phyloP scores from a whole-genome alignment of 2,797 vertebrate genomes.

The Allobates femoralis region DNA sequence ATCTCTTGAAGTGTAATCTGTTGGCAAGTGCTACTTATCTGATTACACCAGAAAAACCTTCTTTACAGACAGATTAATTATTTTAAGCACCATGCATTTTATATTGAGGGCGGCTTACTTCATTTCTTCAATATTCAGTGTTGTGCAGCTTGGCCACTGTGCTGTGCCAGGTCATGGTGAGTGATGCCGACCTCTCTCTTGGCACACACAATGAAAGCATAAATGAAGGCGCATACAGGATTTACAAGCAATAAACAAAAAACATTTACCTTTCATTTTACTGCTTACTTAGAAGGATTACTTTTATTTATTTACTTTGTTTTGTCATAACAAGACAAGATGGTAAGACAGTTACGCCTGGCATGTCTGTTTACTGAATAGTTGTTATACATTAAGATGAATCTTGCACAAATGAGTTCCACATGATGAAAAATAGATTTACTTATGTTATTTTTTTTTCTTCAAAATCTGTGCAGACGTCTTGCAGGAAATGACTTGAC shows the following conservation, averaged over 20 bases:
- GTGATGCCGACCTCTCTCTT: constrained; percentile 32
- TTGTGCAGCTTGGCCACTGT: neutral
- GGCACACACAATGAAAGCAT: constrained; percentile 17
- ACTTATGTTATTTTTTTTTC: constrained; percentile 64
- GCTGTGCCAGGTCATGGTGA: constrained; percentile 9
- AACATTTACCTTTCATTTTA: constrained; percentile 29
- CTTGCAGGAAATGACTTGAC: constrained; percentile 86
- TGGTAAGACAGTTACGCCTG: constrained; percentile 68
- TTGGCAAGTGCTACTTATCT: too few relatives aligned
- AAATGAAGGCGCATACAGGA: constrained; percentile 6
- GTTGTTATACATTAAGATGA: constrained; percentile 58
- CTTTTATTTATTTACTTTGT: constrained; percentile 16
- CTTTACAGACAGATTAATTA: neutral
- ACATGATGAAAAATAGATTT: constrained; percentile 71
- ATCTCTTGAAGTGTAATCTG: too few relatives aligned
- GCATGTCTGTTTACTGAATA: constrained; percentile 63
- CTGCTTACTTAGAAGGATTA: constrained; percentile 2
- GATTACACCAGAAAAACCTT: too few relatives aligned
- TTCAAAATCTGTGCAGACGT: constrained; percentile 77
- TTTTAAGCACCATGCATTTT: neutral
- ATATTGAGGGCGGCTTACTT: neutral
- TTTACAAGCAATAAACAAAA: constrained; percentile 12
- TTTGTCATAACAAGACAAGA: constrained; percentile 62
- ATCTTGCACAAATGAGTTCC: constrained; percentile 70
- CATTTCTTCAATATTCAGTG: neutral